Percentiles rank a stretch among this genome's conserved stretches.
Evolutionary conservation across 2,888 invertebrate species (phyloP).

Genomic region (Dynastes hyllus): DNA sequence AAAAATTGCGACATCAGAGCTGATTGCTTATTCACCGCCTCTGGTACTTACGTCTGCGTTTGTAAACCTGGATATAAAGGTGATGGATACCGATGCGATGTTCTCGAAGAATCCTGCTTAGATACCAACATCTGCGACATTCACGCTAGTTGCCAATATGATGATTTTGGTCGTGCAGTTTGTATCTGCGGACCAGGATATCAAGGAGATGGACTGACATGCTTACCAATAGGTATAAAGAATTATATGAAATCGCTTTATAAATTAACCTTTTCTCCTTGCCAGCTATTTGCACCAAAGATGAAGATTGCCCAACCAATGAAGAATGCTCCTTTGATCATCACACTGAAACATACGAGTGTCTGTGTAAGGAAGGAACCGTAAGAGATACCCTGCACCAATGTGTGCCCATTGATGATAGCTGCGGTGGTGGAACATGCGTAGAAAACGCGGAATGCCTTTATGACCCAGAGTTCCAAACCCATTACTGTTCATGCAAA

Average conservation of each 20-base stretch:
- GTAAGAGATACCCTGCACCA: slow-evolving; percentile 78
- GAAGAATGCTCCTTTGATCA: slow-evolving; percentile 83
- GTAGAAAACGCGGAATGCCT: slow-evolving; percentile 83
- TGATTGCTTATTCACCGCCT: slow-evolving; percentile 81
- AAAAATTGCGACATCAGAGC: slow-evolving; percentile 91
- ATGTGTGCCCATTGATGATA: slow-evolving; percentile 74
- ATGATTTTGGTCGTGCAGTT: slow-evolving; percentile 65
- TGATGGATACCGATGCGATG: slow-evolving; percentile 73
- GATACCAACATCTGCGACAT: slow-evolving; percentile 75
- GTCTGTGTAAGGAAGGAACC: slow-evolving; percentile 86
- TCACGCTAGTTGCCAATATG: slow-evolving; percentile 76
- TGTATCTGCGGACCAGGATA: slow-evolving; percentile 74
- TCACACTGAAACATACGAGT: slow-evolving; percentile 77
- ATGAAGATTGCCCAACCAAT: slow-evolving; percentile 80
- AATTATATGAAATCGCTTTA: neutral
- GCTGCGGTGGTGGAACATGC: slow-evolving; percentile 79
- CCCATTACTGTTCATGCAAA: slow-evolving; percentile 88
- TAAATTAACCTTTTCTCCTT: slow-evolving; percentile 11
- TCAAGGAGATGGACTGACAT: slow-evolving; percentile 72
- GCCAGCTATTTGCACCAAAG: slow-evolving; percentile 75
- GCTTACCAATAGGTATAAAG: slow-evolving; percentile 58
- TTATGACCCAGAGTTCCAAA: slow-evolving; percentile 78
- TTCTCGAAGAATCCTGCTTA: slow-evolving; percentile 69
- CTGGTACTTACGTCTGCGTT: slow-evolving; percentile 82
- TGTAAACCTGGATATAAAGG: slow-evolving; percentile 74